phyloP scores from a whole-genome alignment of 2,888 invertebrate genomes.

The Catocala fraxini region DNA sequence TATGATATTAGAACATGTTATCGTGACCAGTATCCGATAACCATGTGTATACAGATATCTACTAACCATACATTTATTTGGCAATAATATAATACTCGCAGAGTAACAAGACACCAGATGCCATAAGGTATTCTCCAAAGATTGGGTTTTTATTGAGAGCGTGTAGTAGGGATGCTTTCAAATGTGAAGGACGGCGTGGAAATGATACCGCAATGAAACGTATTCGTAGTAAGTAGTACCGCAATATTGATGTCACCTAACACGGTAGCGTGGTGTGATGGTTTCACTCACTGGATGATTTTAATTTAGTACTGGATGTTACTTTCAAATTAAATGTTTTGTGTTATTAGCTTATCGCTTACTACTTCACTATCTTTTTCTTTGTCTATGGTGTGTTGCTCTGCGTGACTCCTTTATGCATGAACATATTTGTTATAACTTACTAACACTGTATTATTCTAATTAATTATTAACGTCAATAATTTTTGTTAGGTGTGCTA shows the following conservation, averaged over 20 bases:
- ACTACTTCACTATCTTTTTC: slow-evolving; percentile 60
- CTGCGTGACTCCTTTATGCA: slow-evolving; percentile 71
- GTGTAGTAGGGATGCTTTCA: slow-evolving; percentile 62
- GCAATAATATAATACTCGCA: slow-evolving; percentile 75
- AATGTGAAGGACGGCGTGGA: slow-evolving; percentile 71
- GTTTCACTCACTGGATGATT: slow-evolving; percentile 69
- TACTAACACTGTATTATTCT: slow-evolving; percentile 58
- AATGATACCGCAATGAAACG: slow-evolving; percentile 54
- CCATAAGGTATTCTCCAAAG: slow-evolving; percentile 76
- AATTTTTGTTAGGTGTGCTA: slow-evolving; percentile 27
- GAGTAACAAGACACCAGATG: slow-evolving; percentile 75
- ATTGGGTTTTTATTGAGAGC: slow-evolving; percentile 78
- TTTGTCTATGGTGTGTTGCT: slow-evolving; percentile 78
- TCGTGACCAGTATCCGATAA: no score
- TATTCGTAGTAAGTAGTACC: slow-evolving; percentile 75
- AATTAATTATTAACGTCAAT: slow-evolving; percentile 35
- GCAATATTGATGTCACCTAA: slow-evolving; percentile 74
- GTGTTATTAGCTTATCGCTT: slow-evolving; percentile 71
- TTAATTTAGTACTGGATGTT: slow-evolving; percentile 46
- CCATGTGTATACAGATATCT: slow-evolving; percentile 41
- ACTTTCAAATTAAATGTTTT: slow-evolving; percentile 53
- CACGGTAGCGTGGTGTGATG: slow-evolving; percentile 82
- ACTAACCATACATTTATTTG: slow-evolving; percentile 80
- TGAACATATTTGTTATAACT: slow-evolving; percentile 56
- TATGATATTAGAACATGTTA: no score